Evolutionary conservation across 2,888 invertebrate genomes (phyloP), one percentile per base, ranked within the genome.

Genomic region (Athrips mouffetella): DNA sequence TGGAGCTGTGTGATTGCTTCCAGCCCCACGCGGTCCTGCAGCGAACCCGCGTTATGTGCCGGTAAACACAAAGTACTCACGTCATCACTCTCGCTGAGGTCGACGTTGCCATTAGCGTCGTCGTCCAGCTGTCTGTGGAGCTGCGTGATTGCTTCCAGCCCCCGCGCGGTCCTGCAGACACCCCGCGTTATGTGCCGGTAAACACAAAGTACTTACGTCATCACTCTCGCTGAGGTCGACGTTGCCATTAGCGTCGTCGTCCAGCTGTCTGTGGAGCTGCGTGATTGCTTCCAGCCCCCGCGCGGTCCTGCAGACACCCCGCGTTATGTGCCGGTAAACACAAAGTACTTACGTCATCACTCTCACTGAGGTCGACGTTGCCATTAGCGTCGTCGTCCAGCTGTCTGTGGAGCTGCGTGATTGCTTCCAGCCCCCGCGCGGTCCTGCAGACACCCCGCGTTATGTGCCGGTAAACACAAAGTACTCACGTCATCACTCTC

Each of bases 241-340:
- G 79, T 97, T 97, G 53, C 99, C 99, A 87, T 98, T 97, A 63
- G 96, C 95, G 89, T 99, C 99, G 76, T 99, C 99, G 78, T 99
- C 99, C 60, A 99, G 91, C 78, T 98, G 97, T 57, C 93, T 91
- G 88, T 99, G 99, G 35, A 99, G 92, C 60, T 94, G 93, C 57
- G 92, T 92, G 73, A 99, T 98, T 49, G 99, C 98, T 77, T 98
- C 98, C 73, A 97, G 92, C 21, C 97, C n/a, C 97, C 47, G 94
- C 91, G 59, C 93, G 92, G 89, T 98, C n/a, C n/a, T n/a, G n/a
- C n/a, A n/a, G n/a, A n/a, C n/a, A n/a, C n/a, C n/a, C n/a, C n/a
- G n/a, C n/a, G n/a, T n/a, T n/a, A n/a, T n/a, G n/a, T n/a, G n/a
- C n/a, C n/a, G n/a, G n/a, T n/a, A n/a, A n/a, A n/a, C n/a, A n/a